phyloP scores from a whole-genome alignment of 2,888 invertebrate genomes.

The Malthinus flaveolus region DNA sequence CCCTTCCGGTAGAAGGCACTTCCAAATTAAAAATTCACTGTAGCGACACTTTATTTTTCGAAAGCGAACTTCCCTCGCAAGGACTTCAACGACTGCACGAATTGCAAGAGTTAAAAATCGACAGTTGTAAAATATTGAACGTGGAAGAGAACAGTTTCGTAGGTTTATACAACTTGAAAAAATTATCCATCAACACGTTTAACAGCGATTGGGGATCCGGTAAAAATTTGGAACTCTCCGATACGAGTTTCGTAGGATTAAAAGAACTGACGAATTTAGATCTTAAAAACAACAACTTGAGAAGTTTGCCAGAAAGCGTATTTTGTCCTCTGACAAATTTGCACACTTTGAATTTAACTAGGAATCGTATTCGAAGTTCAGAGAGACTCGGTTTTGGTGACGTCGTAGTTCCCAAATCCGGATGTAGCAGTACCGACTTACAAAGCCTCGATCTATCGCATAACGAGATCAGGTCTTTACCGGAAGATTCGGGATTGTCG shows the following conservation, averaged over 20 bases:
- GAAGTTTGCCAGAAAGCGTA: conserved; percentile 75
- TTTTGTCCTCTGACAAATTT: conserved; percentile 81
- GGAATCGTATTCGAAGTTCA: conserved; percentile 78
- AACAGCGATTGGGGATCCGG: conserved; percentile 79
- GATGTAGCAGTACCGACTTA: conserved; percentile 70
- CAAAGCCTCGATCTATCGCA: conserved; percentile 78
- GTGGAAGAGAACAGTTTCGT: conserved; percentile 78
- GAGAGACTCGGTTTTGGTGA: conserved; percentile 72
- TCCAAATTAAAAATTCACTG: conserved; percentile 75
- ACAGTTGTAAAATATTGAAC: conserved; percentile 78
- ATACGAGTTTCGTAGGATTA: conserved; percentile 74
- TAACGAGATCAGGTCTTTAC: conserved; percentile 74
- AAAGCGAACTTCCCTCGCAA: conserved; percentile 74
- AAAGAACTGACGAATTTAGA: conserved; percentile 79
- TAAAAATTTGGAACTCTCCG: conserved; percentile 73
- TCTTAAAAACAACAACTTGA: conserved; percentile 82
- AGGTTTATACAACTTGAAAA: conserved; percentile 77
- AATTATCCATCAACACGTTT: conserved; percentile 75
- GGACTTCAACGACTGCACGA: conserved; percentile 73
- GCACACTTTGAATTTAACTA: conserved; percentile 81
- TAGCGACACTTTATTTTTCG: conserved; percentile 75
- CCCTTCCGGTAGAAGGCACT: conserved; percentile 71
- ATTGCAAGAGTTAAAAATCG: conserved; percentile 74
- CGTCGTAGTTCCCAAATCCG: conserved; percentile 51
- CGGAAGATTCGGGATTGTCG: conserved; percentile 73